A percentile compares a stretch with the other conserved stretches of the same genome.
phyloP scores from a whole-genome alignment of 2,797 vertebrate species.

The Anolis apletophallus region DNA sequence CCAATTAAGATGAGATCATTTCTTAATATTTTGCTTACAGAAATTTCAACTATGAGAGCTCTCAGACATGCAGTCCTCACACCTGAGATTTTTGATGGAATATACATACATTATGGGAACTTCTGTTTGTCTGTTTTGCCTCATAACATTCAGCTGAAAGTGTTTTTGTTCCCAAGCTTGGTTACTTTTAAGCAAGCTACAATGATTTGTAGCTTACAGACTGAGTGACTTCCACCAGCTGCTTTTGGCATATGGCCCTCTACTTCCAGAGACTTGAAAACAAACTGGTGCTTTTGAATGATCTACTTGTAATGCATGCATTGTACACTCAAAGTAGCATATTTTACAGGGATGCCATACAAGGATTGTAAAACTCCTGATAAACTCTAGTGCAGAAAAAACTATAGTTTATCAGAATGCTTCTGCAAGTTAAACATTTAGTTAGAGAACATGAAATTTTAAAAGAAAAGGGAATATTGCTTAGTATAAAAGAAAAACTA shows the following conservation, averaged over 20 bases:
- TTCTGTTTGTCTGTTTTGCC: slow-evolving; percentile 6
- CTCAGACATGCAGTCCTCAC: background rate
- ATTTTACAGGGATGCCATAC: background rate
- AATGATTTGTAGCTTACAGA: slow-evolving; percentile 17
- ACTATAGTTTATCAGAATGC: background rate
- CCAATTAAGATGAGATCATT: background rate
- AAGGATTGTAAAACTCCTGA: background rate
- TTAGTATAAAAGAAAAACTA: background rate
- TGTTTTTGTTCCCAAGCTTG: slow-evolving; percentile 54
- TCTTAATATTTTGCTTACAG: background rate
- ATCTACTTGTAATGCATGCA: slow-evolving; percentile 5
- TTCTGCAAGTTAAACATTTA: background rate
- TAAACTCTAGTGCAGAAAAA: background rate
- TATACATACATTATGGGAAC: background rate
- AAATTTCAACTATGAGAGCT: background rate
- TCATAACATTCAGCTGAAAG: slow-evolving; percentile 46
- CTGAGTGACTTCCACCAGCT: slow-evolving; percentile 46
- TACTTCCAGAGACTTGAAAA: slow-evolving; percentile 8
- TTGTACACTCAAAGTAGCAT: slow-evolving; percentile 3
- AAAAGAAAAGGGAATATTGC: background rate
- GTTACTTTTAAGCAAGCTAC: slow-evolving; percentile 27
- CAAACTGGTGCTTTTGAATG: slow-evolving; percentile 3
- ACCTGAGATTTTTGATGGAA: background rate
- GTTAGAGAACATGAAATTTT: background rate
- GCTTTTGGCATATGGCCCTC: slow-evolving; percentile 38